Conservation (phyloP, 2,888 invertebrate species). For the Erebia ligea region DNA sequence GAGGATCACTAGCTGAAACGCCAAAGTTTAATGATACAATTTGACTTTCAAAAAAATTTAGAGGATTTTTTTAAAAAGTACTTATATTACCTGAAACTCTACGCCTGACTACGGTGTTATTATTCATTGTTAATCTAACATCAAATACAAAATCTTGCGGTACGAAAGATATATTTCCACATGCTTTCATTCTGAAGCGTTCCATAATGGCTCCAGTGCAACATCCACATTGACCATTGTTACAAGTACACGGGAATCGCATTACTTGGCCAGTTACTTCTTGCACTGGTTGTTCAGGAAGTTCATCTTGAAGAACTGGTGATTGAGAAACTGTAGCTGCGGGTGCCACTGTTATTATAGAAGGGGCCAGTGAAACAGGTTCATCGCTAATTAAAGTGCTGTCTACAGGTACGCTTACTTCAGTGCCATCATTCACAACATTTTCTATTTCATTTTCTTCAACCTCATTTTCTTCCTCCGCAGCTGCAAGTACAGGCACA, state of each 20-base stretch:
- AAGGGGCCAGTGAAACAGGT: slow-evolving; percentile 42
- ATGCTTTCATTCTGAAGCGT: slow-evolving; percentile 87
- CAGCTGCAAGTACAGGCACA: slow-evolving; percentile 69
- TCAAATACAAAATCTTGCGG: slow-evolving; percentile 93
- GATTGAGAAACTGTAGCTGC: slow-evolving; percentile 48
- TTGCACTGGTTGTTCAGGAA: slow-evolving; percentile 45
- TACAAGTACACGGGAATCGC: slow-evolving; percentile 85
- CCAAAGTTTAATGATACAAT: slow-evolving; percentile 8
- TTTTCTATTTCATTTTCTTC: slow-evolving; percentile 43
- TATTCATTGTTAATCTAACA: slow-evolving; percentile 87
- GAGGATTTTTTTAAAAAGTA: neutral
- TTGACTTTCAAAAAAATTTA: neutral
- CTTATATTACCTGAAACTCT: slow-evolving; percentile 86
- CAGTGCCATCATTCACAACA: slow-evolving; percentile 49
- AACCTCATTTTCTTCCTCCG: slow-evolving; percentile 49
- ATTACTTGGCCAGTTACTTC: slow-evolving; percentile 73
- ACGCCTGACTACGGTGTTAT: slow-evolving; percentile 87
- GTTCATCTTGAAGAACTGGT: slow-evolving; percentile 54
- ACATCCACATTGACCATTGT: slow-evolving; percentile 85
- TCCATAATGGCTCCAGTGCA: slow-evolving; percentile 86
- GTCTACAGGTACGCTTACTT: slow-evolving; percentile 48
- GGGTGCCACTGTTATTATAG: slow-evolving; percentile 36
- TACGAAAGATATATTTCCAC: slow-evolving; percentile 90
- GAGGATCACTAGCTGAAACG: slow-evolving; percentile 87
- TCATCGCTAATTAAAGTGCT: slow-evolving; percentile 44